Percentiles rank a stretch among this genome's conserved stretches.
These are phyloP conservation scores for Aphis craccivora DNA, from an alignment of 1,140 invertebrate genomes.

Conservation along the genomic window DNA sequence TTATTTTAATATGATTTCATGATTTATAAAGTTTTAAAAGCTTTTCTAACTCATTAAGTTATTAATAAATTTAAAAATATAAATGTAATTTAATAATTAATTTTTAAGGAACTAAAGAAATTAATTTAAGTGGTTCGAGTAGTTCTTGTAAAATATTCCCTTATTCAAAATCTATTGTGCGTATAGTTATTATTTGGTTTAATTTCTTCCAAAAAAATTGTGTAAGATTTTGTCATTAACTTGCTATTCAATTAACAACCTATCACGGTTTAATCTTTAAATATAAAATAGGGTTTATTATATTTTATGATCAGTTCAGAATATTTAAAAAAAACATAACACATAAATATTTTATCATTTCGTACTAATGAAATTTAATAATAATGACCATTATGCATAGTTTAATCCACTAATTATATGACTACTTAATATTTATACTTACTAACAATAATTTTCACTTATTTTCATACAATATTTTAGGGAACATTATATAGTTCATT, in stretches of 20 bases:
- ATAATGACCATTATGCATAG: not conserved
- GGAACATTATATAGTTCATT: not conserved
- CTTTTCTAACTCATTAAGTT: not conserved
- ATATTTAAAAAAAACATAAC: not conserved
- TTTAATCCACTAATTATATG: not conserved
- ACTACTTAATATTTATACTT: not conserved
- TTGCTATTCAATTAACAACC: not conserved
- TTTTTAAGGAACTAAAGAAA: not conserved
- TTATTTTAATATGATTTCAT: not conserved
- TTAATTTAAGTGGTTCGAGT: constrained; percentile 58
- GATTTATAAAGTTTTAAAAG: not conserved
- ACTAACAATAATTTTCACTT: not conserved
- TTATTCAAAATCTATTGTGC: not conserved
- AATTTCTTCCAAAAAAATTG: not conserved
- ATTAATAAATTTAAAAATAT: not conserved
- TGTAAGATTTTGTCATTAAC: not conserved
- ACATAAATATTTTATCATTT: not conserved
- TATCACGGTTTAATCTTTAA: not conserved
- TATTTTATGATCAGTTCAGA: not conserved
- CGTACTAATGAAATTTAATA: not conserved
- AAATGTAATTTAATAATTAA: not conserved
- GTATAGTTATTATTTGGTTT: not conserved
- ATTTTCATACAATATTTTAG: not conserved
- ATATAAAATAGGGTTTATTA: not conserved
- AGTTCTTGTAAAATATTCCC: not conserved